phyloP scores from a whole-genome alignment of 2,888 invertebrate species.

The Anodontia alba region DNA sequence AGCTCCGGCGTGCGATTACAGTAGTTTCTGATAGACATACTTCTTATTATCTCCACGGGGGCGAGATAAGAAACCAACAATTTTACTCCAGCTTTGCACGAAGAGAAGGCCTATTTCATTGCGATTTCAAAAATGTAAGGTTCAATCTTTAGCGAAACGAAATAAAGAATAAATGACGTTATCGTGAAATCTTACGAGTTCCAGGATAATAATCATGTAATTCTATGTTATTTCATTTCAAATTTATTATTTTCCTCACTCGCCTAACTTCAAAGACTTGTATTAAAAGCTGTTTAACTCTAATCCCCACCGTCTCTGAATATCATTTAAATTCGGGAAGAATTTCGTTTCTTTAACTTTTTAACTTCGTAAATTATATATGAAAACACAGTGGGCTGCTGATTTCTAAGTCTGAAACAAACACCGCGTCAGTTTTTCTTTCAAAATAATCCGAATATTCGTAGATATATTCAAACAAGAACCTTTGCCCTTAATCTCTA shows the following conservation, averaged over 20 bases:
- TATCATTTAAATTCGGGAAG: conserved; percentile 1
- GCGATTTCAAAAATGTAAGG: neutral
- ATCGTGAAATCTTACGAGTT: neutral
- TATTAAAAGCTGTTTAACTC: neutral
- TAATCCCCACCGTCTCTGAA: neutral
- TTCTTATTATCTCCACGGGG: conserved; percentile 1
- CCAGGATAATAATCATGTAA: neutral
- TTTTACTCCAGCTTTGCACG: neutral
- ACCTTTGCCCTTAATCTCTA: too few relatives aligned
- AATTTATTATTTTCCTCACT: conserved; percentile 9
- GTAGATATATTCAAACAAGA: too few relatives aligned
- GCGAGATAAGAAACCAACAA: neutral
- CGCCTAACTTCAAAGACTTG: conserved; percentile 1
- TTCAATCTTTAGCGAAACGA: neutral
- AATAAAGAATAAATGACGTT: conserved; percentile 3
- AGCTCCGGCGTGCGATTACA: neutral
- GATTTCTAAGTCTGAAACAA: neutral
- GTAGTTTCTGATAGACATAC: neutral
- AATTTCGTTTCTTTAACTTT: conserved; percentile 7
- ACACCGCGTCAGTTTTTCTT: too few relatives aligned
- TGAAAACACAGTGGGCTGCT: neutral
- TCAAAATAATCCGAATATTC: too few relatives aligned
- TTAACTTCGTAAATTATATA: neutral
- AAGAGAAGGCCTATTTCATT: neutral
- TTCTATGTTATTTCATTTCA: conserved; percentile 4